These are phyloP conservation scores for Desmodus rotundus DNA, from an alignment of 2,113 vertebrate genomes.

Conservation along the genomic window DNA sequence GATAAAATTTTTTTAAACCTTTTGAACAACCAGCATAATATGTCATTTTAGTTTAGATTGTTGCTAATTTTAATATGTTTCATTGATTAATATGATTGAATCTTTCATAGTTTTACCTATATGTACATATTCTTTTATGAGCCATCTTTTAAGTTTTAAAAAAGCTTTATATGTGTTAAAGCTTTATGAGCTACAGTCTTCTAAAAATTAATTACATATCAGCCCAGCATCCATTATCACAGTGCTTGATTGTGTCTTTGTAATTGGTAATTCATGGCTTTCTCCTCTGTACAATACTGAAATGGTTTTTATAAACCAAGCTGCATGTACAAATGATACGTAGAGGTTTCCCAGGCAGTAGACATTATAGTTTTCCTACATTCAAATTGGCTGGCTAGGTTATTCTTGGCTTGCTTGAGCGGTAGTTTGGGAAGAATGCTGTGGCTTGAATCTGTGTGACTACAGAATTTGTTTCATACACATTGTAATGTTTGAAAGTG, in stretches of 20 bases:
- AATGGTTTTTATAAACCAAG: slow-evolving; percentile 28
- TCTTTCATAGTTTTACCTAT: neutral
- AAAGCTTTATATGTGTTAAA: slow-evolving; percentile 1
- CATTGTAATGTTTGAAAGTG: slow-evolving; percentile 35
- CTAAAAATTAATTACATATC: neutral
- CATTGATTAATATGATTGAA: neutral
- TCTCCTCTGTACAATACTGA: neutral
- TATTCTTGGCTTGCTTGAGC: slow-evolving; percentile 28
- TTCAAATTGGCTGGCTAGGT: neutral
- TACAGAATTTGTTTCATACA: slow-evolving; percentile 35
- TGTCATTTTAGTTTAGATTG: slow-evolving; percentile 5
- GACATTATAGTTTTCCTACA: neutral
- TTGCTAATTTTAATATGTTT: slow-evolving; percentile 30
- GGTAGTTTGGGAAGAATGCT: slow-evolving; percentile 41
- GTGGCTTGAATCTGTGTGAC: slow-evolving; percentile 50
- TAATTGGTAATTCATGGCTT: slow-evolving; percentile 39
- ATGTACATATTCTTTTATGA: neutral
- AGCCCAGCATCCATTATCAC: neutral
- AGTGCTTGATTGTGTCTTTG: neutral
- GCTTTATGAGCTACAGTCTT: neutral
- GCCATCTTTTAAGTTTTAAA: neutral
- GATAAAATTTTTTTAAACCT: neutral
- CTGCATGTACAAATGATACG: neutral
- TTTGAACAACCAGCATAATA: neutral
- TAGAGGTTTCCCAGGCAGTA: slow-evolving; percentile 14